Conservation (phyloP, 2,888 invertebrate species). For the Strigamia maritima region DNA sequence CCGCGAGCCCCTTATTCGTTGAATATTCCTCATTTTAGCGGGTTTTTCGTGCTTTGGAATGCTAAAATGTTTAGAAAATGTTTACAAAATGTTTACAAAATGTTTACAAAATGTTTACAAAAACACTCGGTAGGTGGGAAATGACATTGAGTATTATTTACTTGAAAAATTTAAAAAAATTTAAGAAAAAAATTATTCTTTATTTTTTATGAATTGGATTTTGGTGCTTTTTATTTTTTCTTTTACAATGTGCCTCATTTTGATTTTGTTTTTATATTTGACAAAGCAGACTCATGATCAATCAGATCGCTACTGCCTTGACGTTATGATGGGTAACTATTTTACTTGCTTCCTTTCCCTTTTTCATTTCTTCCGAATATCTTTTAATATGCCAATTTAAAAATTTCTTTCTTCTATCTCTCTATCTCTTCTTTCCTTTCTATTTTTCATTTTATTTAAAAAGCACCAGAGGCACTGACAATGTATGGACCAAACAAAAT, state of each 20-base stretch:
- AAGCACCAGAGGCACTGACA: neutral
- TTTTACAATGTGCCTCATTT: neutral
- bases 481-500: neutral
- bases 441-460: neutral
- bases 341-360: slow-evolving; percentile 1
- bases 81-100: no score
- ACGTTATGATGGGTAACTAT: slow-evolving; percentile 42
- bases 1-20: no score
- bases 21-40: neutral
- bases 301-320: slow-evolving; percentile 42
- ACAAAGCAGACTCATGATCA: slow-evolving; percentile 25
- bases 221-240: neutral
- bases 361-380: neutral
- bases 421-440: neutral
- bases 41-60: neutral
- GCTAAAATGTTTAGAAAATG: no score
- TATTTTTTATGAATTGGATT: neutral
- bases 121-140: no score
- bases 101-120: no score
- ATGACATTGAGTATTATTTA: neutral
- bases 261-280: slow-evolving; percentile 34
- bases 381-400: no score
- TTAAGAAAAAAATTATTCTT: neutral
- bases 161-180: neutral
- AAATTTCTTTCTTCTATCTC: no score